These are phyloP conservation scores for Buphagus erythrorhynchus DNA, from an alignment of 2,797 vertebrate genomes.

Conservation along the genomic window DNA sequence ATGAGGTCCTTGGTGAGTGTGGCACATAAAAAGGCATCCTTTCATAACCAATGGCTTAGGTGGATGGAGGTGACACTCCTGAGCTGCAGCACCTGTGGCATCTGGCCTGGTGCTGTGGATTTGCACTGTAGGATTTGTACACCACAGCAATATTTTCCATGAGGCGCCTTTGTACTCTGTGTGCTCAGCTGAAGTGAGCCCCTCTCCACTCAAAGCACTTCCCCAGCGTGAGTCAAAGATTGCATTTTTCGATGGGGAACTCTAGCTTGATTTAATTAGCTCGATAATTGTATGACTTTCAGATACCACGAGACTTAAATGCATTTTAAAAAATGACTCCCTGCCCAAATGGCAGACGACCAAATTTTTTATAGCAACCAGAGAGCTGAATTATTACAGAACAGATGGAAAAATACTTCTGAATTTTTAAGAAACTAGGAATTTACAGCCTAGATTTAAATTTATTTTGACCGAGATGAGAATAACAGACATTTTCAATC, in stretches of 20 bases:
- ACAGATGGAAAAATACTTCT: constrained; percentile 68
- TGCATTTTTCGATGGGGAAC: constrained; percentile 5
- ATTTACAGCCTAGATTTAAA: constrained; percentile 52
- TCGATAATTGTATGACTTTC: constrained; percentile 20
- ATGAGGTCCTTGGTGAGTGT: background rate
- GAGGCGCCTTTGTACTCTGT: fast-evolving
- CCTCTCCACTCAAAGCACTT: background rate
- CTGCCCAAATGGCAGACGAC: constrained; percentile 43
- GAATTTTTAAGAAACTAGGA: constrained; percentile 51
- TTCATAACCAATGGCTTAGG: background rate
- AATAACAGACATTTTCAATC: constrained; percentile 51
- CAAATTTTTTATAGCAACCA: constrained; percentile 62
- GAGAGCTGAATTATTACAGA: constrained; percentile 65
- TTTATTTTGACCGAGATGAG: constrained; percentile 36
- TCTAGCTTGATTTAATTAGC: constrained; percentile 64
- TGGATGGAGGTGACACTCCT: background rate
- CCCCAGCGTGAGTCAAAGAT: background rate
- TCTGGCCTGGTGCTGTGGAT: background rate
- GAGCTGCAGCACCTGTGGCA: background rate
- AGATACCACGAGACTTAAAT: constrained; percentile 2
- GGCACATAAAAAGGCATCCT: background rate
- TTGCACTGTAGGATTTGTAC: fast-evolving
- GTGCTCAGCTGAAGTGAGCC: background rate
- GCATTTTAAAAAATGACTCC: constrained; percentile 25
- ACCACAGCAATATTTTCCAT: fast-evolving